Base-by-base conservation (phyloP, 2,113 vertebrate genomes). In the Herpailurus yagouaroundi region DNA sequence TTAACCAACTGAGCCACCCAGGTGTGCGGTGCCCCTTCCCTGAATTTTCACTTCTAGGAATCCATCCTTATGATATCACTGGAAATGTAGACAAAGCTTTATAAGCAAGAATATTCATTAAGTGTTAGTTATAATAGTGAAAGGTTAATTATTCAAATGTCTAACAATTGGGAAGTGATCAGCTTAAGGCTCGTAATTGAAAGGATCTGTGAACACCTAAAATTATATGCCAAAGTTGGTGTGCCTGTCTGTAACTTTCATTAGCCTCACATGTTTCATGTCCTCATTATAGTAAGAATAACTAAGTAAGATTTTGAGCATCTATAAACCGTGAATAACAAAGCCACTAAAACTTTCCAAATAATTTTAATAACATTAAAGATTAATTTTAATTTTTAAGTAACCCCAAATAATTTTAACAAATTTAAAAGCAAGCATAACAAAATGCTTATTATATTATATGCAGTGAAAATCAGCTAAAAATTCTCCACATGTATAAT, bases 321-420 rank as follows among this genome's bases (percentile, higher is more conserved):
- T 89, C 63, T 84, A 25, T 27, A 55, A 41, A 48, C 27, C 19
- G 8, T 82, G 38, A 80, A 41, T 66, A 91, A 81, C 11, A 23
- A 15, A 73, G 21, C 36, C 55, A 92, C 31, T 48, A 55, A 80
- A 86, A 48, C 19, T 63, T 79, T 64, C 63, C 52, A 50, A 73
- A 84, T 94, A 66, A 85, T 85, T 92, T 95, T 66, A 81, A 31
- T 66, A 60, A 63, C 19, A 77, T 88, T 81, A 66, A 82, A 55
- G 48, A 68, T 68, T 68, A 36, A 88, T 57, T 60, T 29, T 90
- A 38, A 27, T 55, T 38, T 82, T 50, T 33, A 36, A 68, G 57
- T 60, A 31, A 74, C 48, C 36, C 90, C 36, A 71, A 84, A 64
- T 66, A 33, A 15, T 95, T 57, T 80, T 63, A 93, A 69, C 45